These are phyloP conservation scores for Archips xylosteana DNA, from an alignment of 2,888 invertebrate species.

Conservation along the genomic window DNA sequence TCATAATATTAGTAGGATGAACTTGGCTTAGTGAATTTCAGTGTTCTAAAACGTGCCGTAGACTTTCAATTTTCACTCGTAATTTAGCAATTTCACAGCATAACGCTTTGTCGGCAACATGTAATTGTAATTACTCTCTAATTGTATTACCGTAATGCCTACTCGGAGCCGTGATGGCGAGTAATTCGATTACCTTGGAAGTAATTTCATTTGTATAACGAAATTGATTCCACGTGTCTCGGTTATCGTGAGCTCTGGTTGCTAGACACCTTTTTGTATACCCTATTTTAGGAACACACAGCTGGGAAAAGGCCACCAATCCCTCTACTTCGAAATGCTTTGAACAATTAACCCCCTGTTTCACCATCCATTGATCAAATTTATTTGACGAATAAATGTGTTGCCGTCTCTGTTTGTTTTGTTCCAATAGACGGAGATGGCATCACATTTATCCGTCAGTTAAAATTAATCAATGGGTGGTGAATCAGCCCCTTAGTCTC, in stretches of 20 bases:
- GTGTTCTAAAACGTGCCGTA: not conserved
- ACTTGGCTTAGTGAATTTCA: not conserved
- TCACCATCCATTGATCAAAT: too few relatives aligned
- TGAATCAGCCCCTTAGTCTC: too few relatives aligned
- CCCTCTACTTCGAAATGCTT: too few relatives aligned
- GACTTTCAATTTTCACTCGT: constrained; percentile 9
- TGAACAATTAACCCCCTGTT: too few relatives aligned
- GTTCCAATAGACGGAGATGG: too few relatives aligned
- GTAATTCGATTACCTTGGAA: constrained; percentile 15
- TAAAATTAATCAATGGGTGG: too few relatives aligned
- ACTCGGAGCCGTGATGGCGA: not conserved
- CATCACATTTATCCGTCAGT: too few relatives aligned
- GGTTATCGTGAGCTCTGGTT: not conserved
- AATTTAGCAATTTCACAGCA: not conserved
- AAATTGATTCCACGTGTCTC: constrained; percentile 5
- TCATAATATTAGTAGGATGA: too few relatives aligned
- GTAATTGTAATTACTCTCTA: constrained; percentile 15
- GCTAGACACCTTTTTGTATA: not conserved
- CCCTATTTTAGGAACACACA: too few relatives aligned
- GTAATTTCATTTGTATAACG: constrained; percentile 9
- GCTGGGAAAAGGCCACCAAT: too few relatives aligned
- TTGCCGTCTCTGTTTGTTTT: too few relatives aligned
- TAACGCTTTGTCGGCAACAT: not conserved
- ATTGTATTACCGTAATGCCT: constrained; percentile 15
- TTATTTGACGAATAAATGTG: too few relatives aligned